Base-by-base conservation (phyloP, 2,888 invertebrate species). In the Pilophorus perplexus region DNA sequence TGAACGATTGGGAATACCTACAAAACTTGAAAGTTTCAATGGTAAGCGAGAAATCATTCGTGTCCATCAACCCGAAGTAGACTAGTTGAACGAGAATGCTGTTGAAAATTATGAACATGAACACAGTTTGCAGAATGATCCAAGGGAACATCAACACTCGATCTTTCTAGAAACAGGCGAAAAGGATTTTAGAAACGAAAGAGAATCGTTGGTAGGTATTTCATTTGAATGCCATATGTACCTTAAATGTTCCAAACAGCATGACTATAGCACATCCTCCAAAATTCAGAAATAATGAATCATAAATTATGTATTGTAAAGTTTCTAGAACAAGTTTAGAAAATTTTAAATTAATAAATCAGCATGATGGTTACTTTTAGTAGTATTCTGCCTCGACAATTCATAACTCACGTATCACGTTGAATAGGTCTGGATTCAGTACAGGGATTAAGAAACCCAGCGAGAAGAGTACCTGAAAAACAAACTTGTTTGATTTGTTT, bases 41-140 rank as follows among this genome's bases (percentile, higher is more conserved):
- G n/a, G 12, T 25, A 4, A 23, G 2, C 1, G 2, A 22, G 2
- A 6, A n/a, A 40, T 4, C 2, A 46, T 14, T 6, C 3, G 2
- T 2, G 16, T 52, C 28, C 52, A 52, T 52, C 52, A 52, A n/a
- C 10, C 52, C 52, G 2, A 16, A 12, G 33, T 52, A 52, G 28
- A 28, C 16, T 2, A 52, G 5, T 0, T 3, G 4, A 0, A 18
- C 14, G 52, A 52, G 6, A 4, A 52, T 8, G 16, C 18, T 25
- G 12, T 28, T 27, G 3, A 14, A 14, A 1, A 3, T 14, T 1
- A 28, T 3, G 14, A 52, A 12, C 16, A 52, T 14, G 52, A 16
- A 52, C 4, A 52, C 16, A 28, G 28, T 14, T 28, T 52, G 52
- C 10, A 52, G 14, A 10, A 52, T 3, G 12, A 52, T 52, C 52